Conservation (phyloP, 2,113 vertebrate species). For the Anthoscopus minutus region DNA sequence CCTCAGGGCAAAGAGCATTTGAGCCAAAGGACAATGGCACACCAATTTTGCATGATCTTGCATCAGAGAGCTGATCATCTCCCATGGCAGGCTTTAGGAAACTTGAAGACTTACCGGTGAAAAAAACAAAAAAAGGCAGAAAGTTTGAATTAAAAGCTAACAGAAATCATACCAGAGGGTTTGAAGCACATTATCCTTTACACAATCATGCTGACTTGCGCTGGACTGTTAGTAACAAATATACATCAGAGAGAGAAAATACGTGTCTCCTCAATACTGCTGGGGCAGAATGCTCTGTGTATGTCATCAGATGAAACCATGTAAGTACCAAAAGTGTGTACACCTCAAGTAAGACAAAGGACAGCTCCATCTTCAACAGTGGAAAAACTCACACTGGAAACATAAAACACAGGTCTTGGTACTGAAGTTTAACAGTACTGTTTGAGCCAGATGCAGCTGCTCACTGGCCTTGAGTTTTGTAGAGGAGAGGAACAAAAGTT, state of each 20-base stretch:
- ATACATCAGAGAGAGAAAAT: neutral
- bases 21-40: neutral
- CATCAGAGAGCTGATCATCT: neutral
- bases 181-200: neutral
- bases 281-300: neutral
- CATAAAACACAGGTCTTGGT: neutral
- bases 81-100: neutral
- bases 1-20: neutral
- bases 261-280: neutral
- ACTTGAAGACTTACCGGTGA: neutral
- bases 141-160: neutral
- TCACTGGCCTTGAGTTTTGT: neutral
- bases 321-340: neutral
- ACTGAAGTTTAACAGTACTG: neutral
- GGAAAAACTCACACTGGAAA: neutral
- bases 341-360: neutral
- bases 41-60: rapidly evolving
- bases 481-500: neutral
- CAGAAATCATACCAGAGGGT: neutral
- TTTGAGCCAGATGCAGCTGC: neutral
- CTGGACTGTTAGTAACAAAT: neutral
- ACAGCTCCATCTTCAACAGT: neutral
- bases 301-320: neutral
- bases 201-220: neutral
- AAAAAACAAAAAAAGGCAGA: too few species aligned